phyloP scores from a whole-genome alignment of 2,113 vertebrate species.

The Lasiurus cinereus region DNA sequence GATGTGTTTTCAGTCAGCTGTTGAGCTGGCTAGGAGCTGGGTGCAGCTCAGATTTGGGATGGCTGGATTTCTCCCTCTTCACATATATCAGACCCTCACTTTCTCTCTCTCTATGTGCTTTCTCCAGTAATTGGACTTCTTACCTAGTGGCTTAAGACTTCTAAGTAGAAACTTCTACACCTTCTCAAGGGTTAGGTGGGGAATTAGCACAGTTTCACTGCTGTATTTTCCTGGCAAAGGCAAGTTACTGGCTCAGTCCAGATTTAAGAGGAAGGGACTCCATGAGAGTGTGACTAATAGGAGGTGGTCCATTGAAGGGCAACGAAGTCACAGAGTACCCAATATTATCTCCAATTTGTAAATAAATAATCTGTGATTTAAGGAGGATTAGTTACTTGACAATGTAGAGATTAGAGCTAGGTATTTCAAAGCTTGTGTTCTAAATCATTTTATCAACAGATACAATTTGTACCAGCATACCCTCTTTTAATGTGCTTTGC shows the following conservation, averaged over 20 bases:
- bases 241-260: neutral
- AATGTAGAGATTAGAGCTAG: neutral
- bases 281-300: neutral
- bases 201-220: neutral
- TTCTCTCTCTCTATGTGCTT: neutral
- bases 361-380: neutral
- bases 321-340: neutral
- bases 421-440: neutral
- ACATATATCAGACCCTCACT: neutral
- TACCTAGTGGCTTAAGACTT: neutral
- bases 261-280: neutral
- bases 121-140: neutral
- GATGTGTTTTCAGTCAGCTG: neutral
- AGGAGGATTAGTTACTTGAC: neutral
- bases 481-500: neutral
- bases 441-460: neutral
- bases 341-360: neutral
- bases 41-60: neutral
- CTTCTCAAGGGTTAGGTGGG: neutral
- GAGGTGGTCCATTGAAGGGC: neutral
- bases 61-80: neutral
- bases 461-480: neutral
- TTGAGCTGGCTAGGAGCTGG: neutral
- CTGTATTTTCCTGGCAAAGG: neutral
- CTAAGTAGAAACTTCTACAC: neutral